Evolutionary conservation across 2,113 vertebrate species (phyloP), one percentile per base, ranked within the genome.

Genomic region (Corynorhinus townsendii): DNA sequence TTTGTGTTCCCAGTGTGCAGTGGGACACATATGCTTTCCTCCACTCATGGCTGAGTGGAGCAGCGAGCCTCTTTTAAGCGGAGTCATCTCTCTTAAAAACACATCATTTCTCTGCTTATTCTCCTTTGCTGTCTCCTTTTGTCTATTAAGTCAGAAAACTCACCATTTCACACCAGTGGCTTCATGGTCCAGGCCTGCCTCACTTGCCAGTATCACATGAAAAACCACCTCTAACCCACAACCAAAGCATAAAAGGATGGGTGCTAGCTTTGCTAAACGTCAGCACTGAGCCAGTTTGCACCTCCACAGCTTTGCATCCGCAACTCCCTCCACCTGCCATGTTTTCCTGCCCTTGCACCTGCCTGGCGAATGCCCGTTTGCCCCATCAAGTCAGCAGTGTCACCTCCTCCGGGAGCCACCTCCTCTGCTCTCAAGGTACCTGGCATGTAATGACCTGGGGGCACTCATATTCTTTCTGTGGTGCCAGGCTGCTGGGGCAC

Each of bases 221-320:
- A 47, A 64, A 90, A 47, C 11, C 11, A 14, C 52, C 54, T 56
- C 24, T 75, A 43, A 5, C 10, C 72, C 38, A 43, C 15, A 14
- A 54, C 28, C 3, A 17, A 62, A 76, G 38, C 45, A 56, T n/a
- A 75, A 56, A 40, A 83, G 19, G 30, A 24, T 3, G 30, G 43
- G 6, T 52, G 84, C 33, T 1, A 26, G 40, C 30, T 40, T 62
- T 45, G 38, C 54, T 16, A 8, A 33, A 20, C 10, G 3, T 15
- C 26, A 80, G 33, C 5, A 1, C 26, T 56, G 24, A 72, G 76
- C 28, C 43, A 8, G 15, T 43, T 22, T 3, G 4, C 3, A 9
- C 9, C 26, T 16, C 5, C 59, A 43, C 0, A 43, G 35, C n/a
- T 11, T 30, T 17, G 47, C 24, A 33, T 0, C 1, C 5, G n/a